A percentile compares a stretch with the other conserved stretches of the same genome.
phyloP scores from a whole-genome alignment of 2,797 vertebrate genomes.

The Thamnophis elegans region DNA sequence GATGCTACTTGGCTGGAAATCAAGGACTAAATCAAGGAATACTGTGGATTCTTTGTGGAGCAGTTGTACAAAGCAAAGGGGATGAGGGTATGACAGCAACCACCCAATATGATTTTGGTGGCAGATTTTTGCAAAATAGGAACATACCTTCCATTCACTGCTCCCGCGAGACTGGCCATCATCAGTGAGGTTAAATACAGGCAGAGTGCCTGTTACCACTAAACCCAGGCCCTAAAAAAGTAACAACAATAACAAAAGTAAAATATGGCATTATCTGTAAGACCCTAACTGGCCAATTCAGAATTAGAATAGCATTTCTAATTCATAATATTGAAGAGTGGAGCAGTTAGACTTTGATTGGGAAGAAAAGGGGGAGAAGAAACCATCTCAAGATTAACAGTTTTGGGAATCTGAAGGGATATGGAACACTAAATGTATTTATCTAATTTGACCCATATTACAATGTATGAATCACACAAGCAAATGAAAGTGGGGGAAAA shows the following conservation, averaged over 20 bases:
- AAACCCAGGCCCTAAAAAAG: slow-evolving; percentile 86
- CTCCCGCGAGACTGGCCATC: slow-evolving; percentile 67
- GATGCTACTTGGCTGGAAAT: not conserved
- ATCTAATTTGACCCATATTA: not conserved
- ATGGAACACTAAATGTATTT: not conserved
- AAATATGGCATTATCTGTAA: not conserved
- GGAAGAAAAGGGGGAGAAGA: not conserved
- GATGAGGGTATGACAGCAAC: not conserved
- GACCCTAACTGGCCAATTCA: not conserved
- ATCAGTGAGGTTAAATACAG: slow-evolving; percentile 93
- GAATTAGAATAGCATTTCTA: not conserved
- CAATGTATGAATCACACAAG: not conserved
- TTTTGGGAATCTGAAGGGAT: not conserved
- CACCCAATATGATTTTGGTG: not conserved
- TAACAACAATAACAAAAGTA: slow-evolving; percentile 54
- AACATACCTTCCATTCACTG: slow-evolving; percentile 76
- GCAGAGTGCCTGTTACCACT: slow-evolving; percentile 94
- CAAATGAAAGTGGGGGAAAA: not conserved
- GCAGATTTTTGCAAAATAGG: not conserved
- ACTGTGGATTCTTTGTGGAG: not conserved
- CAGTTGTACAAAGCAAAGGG: not conserved
- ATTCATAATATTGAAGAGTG: not conserved
- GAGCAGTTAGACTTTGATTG: not conserved
- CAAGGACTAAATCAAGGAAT: not conserved
- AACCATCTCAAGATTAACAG: not conserved